These are phyloP conservation scores for Papilio machaon DNA, from an alignment of 1,140 invertebrate genomes.

Conservation along the genomic window DNA sequence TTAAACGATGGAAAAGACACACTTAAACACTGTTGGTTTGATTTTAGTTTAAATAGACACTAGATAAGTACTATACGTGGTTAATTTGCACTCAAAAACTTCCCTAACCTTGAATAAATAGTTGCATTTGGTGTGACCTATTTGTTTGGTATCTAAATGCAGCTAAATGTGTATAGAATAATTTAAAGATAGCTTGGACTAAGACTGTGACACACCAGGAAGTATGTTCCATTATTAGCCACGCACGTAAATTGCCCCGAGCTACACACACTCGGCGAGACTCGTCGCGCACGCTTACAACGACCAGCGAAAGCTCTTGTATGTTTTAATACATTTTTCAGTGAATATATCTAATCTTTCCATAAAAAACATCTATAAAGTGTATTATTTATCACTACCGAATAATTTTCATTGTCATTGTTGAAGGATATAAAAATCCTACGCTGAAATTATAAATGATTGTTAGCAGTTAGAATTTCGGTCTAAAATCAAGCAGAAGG, in stretches of 20 bases:
- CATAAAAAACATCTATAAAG: not conserved
- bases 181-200: not conserved
- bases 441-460: slow-evolving; percentile 6
- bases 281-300: slow-evolving; percentile 1
- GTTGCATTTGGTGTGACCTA: too few relatives aligned
- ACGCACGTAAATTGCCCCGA: not conserved
- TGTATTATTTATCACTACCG: not conserved
- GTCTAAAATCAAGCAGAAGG: slow-evolving; percentile 16
- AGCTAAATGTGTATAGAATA: not conserved
- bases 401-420: not conserved
- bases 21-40: too few relatives aligned
- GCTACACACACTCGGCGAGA: not conserved
- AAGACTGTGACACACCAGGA: slow-evolving; percentile 5
- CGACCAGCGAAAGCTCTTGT: not conserved
- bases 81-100: too few relatives aligned
- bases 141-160: too few relatives aligned
- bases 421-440: not conserved
- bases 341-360: not conserved
- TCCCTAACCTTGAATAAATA: too few relatives aligned
- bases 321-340: not conserved
- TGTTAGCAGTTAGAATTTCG: not conserved
- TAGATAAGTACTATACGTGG: too few relatives aligned
- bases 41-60: too few relatives aligned
- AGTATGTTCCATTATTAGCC: slow-evolving; percentile 17
- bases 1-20: too few relatives aligned